These are phyloP conservation scores for Tachina grossa DNA, from an alignment of 2,888 invertebrate genomes.

Conservation along the genomic window DNA sequence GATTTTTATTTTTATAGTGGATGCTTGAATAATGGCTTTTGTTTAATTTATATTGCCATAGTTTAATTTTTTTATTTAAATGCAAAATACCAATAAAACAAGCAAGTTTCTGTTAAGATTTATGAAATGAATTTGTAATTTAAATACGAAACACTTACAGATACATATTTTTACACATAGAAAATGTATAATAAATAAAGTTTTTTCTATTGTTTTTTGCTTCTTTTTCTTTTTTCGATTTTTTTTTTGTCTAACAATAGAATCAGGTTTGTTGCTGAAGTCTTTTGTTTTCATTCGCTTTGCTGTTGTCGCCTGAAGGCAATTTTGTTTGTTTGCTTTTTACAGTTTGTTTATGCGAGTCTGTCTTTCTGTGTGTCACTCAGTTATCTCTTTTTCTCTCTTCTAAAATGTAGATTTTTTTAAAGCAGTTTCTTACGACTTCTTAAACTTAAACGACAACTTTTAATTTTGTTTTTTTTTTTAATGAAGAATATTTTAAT, in stretches of 20 bases:
- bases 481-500: conserved; percentile 5
- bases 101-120: conserved; percentile 28
- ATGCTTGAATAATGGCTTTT: not conserved
- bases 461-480: not conserved
- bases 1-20: not conserved
- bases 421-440: conserved; percentile 26
- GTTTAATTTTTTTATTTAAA: conserved; percentile 13
- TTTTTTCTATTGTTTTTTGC: not conserved
- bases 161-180: not conserved
- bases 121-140: conserved; percentile 25
- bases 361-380: not conserved
- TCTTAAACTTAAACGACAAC: not conserved
- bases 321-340: conserved; percentile 40
- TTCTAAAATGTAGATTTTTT: conserved; percentile 11
- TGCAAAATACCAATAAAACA: conserved; percentile 40
- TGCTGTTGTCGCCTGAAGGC: not conserved
- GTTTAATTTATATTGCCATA: conserved; percentile 28
- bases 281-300: conserved; percentile 46
- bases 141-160: conserved; percentile 9
- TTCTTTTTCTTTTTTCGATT: not conserved
- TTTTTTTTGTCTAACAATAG: conserved; percentile 27
- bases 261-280: conserved; percentile 60
- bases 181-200: conserved; percentile 22
- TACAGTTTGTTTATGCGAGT: conserved; percentile 18
- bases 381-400: conserved; percentile 15